phyloP scores from a whole-genome alignment of 1,140 invertebrate species.

The Ridgeia piscesae region DNA sequence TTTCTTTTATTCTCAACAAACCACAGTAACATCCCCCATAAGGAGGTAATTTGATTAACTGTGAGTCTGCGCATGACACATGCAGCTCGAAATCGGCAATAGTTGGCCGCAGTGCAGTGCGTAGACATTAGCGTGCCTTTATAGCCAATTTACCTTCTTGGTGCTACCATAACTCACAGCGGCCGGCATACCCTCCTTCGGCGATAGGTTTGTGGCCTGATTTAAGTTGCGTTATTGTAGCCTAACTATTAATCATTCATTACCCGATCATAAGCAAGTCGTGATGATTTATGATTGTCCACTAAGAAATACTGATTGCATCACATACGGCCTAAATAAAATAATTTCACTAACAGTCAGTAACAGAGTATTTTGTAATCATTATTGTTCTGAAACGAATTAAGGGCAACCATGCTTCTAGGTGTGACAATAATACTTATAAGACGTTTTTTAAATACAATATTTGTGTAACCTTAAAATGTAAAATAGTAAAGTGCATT shows the following conservation, averaged over 20 bases:
- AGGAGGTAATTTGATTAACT: background rate
- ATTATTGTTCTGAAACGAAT: background rate
- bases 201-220: background rate
- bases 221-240: background rate
- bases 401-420: background rate
- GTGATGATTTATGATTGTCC: too few species aligned
- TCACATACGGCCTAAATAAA: too few species aligned
- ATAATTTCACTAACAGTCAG: background rate
- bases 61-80: background rate
- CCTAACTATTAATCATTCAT: background rate
- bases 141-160: too few species aligned
- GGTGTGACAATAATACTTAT: background rate
- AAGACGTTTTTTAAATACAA: background rate
- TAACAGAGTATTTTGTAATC: background rate
- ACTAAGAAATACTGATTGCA: background rate
- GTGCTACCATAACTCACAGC: too few species aligned
- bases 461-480: background rate
- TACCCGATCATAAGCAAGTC: background rate
- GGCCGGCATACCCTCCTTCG: too few species aligned
- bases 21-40: conserved; percentile 9
- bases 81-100: too few species aligned
- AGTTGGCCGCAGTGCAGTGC: too few species aligned
- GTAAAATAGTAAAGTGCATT: background rate
- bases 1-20: background rate
- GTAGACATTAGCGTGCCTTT: too few species aligned